These are phyloP conservation scores for Rhabdornis inornatus DNA, from an alignment of 2,113 vertebrate genomes.

Conservation along the genomic window DNA sequence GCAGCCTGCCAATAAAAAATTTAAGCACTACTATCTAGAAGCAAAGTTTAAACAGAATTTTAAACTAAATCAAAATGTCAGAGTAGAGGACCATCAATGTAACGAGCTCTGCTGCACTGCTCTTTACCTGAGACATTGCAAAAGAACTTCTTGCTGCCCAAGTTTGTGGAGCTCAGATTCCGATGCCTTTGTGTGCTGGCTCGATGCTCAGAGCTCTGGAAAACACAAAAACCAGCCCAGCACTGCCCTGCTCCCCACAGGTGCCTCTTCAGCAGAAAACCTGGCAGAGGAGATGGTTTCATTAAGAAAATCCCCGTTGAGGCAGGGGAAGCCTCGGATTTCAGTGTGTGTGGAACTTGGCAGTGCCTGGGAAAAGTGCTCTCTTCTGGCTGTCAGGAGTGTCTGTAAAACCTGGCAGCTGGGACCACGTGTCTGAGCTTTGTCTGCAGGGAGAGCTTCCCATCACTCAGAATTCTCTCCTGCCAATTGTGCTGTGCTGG, in stretches of 20 bases:
- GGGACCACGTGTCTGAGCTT: neutral
- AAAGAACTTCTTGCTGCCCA: neutral
- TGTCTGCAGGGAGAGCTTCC: neutral
- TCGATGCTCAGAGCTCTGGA: neutral
- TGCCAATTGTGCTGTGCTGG: neutral
- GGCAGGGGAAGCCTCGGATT: neutral
- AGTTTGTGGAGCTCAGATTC: neutral
- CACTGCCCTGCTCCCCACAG: neutral
- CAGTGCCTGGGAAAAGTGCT: neutral
- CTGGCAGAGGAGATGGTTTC: neutral
- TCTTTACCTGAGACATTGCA: neutral
- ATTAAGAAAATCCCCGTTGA: neutral
- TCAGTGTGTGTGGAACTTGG: neutral
- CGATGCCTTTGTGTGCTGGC: neutral
- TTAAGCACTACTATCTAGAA: slow-evolving; percentile 10
- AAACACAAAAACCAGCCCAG: neutral
- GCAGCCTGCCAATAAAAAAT: slow-evolving; percentile 53
- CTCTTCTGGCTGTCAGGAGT: neutral
- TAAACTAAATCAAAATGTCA: slow-evolving; percentile 61
- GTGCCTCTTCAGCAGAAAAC: neutral
- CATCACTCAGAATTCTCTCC: neutral
- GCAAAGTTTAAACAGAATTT: slow-evolving; percentile 58
- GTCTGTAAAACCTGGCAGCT: neutral
- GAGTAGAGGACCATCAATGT: slow-evolving; percentile 1
- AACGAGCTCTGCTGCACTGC: slow-evolving; percentile 1